These are phyloP conservation scores for Acestrorhynchus altus DNA, from an alignment of 2,797 vertebrate species.

Conservation along the genomic window DNA sequence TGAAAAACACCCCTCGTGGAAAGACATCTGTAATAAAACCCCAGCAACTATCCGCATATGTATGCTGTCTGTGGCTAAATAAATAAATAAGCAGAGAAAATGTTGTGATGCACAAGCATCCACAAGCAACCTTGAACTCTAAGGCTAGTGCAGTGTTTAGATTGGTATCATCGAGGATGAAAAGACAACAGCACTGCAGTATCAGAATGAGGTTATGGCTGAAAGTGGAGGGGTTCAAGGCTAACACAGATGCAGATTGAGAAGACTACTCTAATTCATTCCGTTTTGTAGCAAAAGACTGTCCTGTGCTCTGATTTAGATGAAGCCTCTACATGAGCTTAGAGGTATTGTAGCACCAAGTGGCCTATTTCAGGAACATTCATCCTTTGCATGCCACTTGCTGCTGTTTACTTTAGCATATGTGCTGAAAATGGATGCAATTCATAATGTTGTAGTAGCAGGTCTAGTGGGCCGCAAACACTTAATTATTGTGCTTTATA, in stretches of 20 bases:
- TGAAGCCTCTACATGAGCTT: neutral
- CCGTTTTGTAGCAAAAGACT: slow-evolving; percentile 13
- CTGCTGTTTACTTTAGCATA: slow-evolving; percentile 9
- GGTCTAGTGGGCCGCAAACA: neutral
- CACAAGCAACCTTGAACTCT: slow-evolving; percentile 70
- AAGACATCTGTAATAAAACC: slow-evolving; percentile 13
- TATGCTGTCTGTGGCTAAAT: slow-evolving; percentile 1
- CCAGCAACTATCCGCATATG: slow-evolving; percentile 35
- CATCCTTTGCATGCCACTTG: neutral
- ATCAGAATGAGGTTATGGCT: slow-evolving; percentile 70
- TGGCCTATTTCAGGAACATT: neutral
- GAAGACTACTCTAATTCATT: slow-evolving; percentile 51
- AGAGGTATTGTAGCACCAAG: neutral
- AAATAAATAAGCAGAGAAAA: slow-evolving; percentile 51
- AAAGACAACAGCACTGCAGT: slow-evolving; percentile 63
- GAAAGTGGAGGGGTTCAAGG: slow-evolving; percentile 63
- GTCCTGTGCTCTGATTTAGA: slow-evolving; percentile 10
- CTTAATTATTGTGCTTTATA: slow-evolving; percentile 12
- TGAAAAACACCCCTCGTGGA: too few species aligned
- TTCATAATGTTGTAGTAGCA: slow-evolving; percentile 4
- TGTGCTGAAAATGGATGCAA: neutral
- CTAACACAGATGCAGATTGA: slow-evolving; percentile 55
- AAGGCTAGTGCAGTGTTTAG: slow-evolving; percentile 73
- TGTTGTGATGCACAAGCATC: slow-evolving; percentile 48
- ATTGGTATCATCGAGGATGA: slow-evolving; percentile 68